Evolutionary conservation across 1,140 invertebrate genomes (phyloP).

Genomic region (Neotoxoptera formosana): DNA sequence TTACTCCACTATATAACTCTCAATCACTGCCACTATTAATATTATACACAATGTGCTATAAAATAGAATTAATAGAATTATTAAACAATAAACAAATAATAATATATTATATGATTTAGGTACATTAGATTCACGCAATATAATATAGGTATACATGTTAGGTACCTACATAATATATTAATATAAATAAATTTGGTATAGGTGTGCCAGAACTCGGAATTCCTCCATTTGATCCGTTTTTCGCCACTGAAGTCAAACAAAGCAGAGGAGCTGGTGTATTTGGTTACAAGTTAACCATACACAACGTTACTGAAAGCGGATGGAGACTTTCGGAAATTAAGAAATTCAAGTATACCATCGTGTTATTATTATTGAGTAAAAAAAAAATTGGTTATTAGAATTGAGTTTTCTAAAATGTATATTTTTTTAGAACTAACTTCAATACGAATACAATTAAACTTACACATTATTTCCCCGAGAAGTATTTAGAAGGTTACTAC

Average conservation of each 20-base stretch:
- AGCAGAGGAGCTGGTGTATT: constrained; percentile 70
- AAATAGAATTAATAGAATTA: too few species aligned
- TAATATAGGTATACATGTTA: not conserved
- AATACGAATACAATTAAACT: constrained; percentile 72
- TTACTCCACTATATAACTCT: not conserved
- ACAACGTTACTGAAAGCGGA: constrained; percentile 77
- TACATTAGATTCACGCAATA: not conserved
- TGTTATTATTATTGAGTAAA: not conserved
- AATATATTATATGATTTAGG: too few species aligned
- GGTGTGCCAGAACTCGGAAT: constrained; percentile 77
- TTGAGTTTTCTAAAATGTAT: not conserved
- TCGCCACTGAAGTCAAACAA: constrained; percentile 72
- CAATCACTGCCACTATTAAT: not conserved
- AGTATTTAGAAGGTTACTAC: constrained; percentile 74
- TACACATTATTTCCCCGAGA: constrained; percentile 82
- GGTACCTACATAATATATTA: not conserved
- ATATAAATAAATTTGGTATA: constrained; percentile 61
- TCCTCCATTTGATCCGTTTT: constrained; percentile 79
- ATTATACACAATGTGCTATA: not conserved
- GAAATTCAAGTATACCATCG: constrained; percentile 67
- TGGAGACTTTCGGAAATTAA: constrained; percentile 80
- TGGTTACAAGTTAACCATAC: constrained; percentile 75
- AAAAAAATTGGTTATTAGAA: not conserved
- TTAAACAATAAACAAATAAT: too few species aligned
- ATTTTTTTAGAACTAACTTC: constrained; percentile 70